Evolutionary conservation across 2,797 vertebrate species (phyloP), one percentile per base, ranked within the genome.

Genomic region (Mus spretus): DNA sequence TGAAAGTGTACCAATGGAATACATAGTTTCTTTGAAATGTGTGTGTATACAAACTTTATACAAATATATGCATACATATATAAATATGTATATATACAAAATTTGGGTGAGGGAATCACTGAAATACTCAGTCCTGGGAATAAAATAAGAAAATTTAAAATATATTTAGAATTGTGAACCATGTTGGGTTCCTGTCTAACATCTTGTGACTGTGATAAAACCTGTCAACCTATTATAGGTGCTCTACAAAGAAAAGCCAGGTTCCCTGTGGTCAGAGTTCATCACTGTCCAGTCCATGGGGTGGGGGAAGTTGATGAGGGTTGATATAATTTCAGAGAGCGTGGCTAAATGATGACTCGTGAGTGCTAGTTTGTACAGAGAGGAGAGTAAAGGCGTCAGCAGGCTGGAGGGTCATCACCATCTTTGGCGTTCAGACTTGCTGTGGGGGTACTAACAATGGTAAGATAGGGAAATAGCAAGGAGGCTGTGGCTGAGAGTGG

Each of bases 81-180:
- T 55, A 65, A 63, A 15, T 67, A 14, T 67, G 65, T 34, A 67
- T 70, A n/a, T 70, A 87, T 92, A 40, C 1, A 83, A 80, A 88
- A 53, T 17, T 74, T 82, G 57, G 92, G 40, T n/a, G 31, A 78
- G 57, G 79, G 59, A 4, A 4, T n/a, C 22, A 70, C 65, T 47
- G 44, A 88, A 79, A 93, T 83, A 74, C 15, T 87, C 34, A 84
- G 50, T 24, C 63, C 22, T 74, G 90, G 93, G 78, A 70, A 78
- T 61, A 65, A 93, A 93, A 88, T 47, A 72, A 89, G 13, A 90
- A 22, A 93, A 85, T 20, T 44, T 28, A 90, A 22, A 93, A 85
- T 20, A 44, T 28, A 77, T 26, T 8, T 22, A 78, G 55, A 94
- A 50, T 92, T 94, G 57, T 83, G n/a, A 53, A 61, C 47, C 13